Evolutionary conservation across 2,113 vertebrate genomes (phyloP).

Genomic region (Cavia porcellus): DNA sequence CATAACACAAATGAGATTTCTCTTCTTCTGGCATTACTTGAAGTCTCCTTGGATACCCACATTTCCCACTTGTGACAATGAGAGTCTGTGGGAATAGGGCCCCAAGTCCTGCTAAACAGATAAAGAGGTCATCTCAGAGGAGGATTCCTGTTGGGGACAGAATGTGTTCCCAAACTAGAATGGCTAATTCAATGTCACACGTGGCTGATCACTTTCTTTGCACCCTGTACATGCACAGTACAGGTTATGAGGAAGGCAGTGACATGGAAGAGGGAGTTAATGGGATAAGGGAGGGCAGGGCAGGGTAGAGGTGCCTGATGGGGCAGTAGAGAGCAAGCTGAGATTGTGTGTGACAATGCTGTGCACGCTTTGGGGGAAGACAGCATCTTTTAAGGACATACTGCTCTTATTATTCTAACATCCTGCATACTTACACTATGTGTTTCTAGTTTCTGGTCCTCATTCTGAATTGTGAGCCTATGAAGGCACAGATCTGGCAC

Average conservation of each 20-base stretch:
- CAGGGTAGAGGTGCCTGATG: neutral
- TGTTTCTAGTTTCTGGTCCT: neutral
- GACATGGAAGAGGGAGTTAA: neutral
- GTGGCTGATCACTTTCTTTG: neutral
- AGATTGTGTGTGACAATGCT: fast-evolving
- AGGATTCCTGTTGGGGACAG: neutral
- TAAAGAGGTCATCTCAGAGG: neutral
- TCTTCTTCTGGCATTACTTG: neutral
- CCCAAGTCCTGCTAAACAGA: neutral
- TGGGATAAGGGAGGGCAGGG: neutral
- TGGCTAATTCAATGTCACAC: neutral
- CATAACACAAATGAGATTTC: neutral
- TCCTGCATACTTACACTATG: neutral
- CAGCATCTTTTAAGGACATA: neutral
- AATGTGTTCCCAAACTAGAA: neutral
- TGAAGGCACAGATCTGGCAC: too few relatives aligned
- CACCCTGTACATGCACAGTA: neutral
- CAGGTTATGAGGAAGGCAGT: neutral
- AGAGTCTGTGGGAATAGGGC: neutral
- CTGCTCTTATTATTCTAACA: neutral
- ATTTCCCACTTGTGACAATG: neutral
- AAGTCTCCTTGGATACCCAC: neutral
- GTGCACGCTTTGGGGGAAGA: too few relatives aligned
- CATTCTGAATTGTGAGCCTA: neutral
- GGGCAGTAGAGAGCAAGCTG: neutral